A percentile compares a stretch with the other conserved stretches of the same genome.
Evolutionary conservation across 1,140 invertebrate genomes (phyloP).

Genomic region (Lasioglossum albipes): DNA sequence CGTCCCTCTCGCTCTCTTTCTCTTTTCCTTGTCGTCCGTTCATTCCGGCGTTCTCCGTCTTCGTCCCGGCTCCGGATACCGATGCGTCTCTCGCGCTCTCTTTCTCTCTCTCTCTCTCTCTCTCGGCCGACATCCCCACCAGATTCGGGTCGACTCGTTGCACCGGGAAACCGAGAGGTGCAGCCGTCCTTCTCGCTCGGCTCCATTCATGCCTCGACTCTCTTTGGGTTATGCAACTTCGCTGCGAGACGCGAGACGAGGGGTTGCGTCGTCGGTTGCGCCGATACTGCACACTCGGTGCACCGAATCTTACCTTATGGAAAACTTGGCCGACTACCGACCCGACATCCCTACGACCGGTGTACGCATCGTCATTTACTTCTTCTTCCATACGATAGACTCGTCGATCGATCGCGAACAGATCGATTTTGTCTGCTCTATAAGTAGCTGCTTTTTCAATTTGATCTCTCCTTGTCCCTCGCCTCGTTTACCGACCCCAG

Average conservation of each 20-base stretch:
- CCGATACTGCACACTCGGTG: slow-evolving; percentile 51
- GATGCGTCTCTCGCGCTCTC: slow-evolving; percentile 27
- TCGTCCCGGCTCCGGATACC: slow-evolving; percentile 19
- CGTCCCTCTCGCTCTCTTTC: neutral
- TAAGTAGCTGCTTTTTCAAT: no score
- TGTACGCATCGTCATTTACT: no score
- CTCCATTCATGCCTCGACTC: slow-evolving; percentile 67
- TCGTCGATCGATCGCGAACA: no score
- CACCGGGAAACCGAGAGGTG: slow-evolving; percentile 54
- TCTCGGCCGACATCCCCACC: slow-evolving; percentile 49
- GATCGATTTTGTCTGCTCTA: no score
- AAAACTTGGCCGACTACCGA: slow-evolving; percentile 28
- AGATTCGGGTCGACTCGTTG: slow-evolving; percentile 49
- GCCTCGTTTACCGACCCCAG: no score
- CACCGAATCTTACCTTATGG: slow-evolving; percentile 41
- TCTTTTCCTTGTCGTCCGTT: slow-evolving; percentile 12
- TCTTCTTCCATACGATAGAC: no score
- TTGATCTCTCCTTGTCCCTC: no score
- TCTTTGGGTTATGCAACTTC: slow-evolving; percentile 64
- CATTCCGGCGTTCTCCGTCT: slow-evolving; percentile 23
- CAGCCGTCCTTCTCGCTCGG: slow-evolving; percentile 60
- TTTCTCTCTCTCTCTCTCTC: neutral
- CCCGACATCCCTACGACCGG: slow-evolving; percentile 3
- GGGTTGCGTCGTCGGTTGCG: slow-evolving; percentile 29
- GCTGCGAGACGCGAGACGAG: slow-evolving; percentile 44